These are phyloP conservation scores for Perca schrenkii DNA, from an alignment of 2,113 vertebrate genomes.

Conservation along the genomic window DNA sequence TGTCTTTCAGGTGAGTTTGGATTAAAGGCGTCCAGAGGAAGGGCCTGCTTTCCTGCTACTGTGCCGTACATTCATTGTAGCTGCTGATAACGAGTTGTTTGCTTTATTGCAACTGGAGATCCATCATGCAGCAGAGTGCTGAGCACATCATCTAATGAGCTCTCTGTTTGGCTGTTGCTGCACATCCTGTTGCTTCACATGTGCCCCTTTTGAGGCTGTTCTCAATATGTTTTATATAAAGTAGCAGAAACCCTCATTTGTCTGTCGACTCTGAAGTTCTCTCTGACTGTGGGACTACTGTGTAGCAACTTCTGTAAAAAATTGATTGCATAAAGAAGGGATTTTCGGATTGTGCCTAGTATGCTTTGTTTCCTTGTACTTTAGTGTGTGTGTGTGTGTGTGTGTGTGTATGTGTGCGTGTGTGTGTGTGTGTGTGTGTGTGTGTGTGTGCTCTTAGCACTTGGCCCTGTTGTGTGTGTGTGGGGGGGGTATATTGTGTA, in stretches of 20 bases:
- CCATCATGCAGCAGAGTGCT: constrained; percentile 43
- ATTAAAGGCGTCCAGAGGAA: constrained; percentile 37
- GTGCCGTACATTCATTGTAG: constrained; percentile 40
- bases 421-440: constrained; percentile 17
- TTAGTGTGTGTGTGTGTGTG: constrained; percentile 9
- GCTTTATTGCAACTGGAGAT: constrained; percentile 53
- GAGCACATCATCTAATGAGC: constrained; percentile 25
- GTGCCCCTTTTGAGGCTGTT: constrained; percentile 8
- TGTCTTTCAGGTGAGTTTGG: constrained; percentile 47
- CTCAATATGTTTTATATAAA: constrained; percentile 19
- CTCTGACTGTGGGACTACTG: constrained; percentile 22
- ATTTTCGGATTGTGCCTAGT: constrained; percentile 33
- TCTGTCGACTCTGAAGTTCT: background rate
- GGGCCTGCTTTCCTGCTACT: constrained; percentile 5
- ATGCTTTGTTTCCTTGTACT: constrained; percentile 23
- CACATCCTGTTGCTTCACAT: constrained; percentile 35
- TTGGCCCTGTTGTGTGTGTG: background rate
- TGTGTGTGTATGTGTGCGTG: constrained; percentile 10
- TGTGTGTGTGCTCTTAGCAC: constrained; percentile 15
- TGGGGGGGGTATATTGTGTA: constrained; percentile 13
- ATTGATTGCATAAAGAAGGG: constrained; percentile 34
- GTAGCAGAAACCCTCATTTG: constrained; percentile 31
- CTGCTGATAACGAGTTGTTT: constrained; percentile 61
- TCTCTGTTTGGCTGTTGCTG: constrained; percentile 24
- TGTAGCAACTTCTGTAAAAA: constrained; percentile 25